phyloP scores from a whole-genome alignment of 1,140 invertebrate species.

The Leptoteleia sp. region DNA sequence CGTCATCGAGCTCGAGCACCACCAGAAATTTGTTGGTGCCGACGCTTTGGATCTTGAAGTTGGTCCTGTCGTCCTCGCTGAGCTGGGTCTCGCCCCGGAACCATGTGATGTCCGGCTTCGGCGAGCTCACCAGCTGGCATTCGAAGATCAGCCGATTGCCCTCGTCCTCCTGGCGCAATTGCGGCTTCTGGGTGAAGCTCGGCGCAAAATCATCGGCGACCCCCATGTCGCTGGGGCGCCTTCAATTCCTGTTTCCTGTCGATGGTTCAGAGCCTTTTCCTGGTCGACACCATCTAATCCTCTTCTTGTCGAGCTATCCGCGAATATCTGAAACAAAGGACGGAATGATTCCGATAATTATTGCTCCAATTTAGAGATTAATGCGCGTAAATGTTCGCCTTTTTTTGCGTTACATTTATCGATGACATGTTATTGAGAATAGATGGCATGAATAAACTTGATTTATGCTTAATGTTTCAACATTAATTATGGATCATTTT shows the following conservation, averaged over 20 bases:
- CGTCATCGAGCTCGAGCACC: conserved; percentile 95
- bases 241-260: conserved; percentile 57
- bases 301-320: conserved; percentile 1
- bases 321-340: conserved; percentile 8
- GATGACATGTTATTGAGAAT: too few relatives aligned
- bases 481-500: too few relatives aligned
- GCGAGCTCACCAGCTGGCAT: conserved; percentile 93
- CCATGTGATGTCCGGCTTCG: conserved; percentile 95
- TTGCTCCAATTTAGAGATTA: too few relatives aligned
- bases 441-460: too few relatives aligned
- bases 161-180: conserved; percentile 96
- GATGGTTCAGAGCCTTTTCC: conserved; percentile 45
- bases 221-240: conserved; percentile 83
- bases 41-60: conserved; percentile 91
- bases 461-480: too few relatives aligned
- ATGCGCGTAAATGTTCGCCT: too few relatives aligned
- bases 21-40: conserved; percentile 93
- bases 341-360: too few relatives aligned
- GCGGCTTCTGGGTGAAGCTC: conserved; percentile 98
- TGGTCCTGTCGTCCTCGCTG: conserved; percentile 90
- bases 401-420: too few relatives aligned
- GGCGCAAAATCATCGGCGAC: conserved; percentile 96
- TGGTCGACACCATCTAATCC: conserved; percentile 54
- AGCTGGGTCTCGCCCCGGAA: conserved; percentile 92
- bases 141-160: conserved; percentile 97